A percentile compares a stretch with the other conserved stretches of the same genome.
These are phyloP conservation scores for Perodicticus potto DNA, from an alignment of 2,797 vertebrate genomes.

Conservation along the genomic window DNA sequence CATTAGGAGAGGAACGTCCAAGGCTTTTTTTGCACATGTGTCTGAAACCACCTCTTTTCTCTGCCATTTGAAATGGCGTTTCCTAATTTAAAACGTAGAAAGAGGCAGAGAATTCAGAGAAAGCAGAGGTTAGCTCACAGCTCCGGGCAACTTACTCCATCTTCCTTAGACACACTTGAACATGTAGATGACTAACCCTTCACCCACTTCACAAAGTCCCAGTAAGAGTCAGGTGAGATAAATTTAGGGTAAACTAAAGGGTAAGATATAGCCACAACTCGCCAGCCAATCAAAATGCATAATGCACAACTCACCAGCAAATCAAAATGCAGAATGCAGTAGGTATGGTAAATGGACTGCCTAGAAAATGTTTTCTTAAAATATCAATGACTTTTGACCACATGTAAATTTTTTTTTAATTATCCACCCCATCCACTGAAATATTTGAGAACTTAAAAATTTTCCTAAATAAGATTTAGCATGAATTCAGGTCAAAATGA, in stretches of 20 bases:
- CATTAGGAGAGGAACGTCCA: accelerated
- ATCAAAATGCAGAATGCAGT: accelerated
- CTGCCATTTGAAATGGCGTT: accelerated
- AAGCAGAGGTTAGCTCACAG: not conserved
- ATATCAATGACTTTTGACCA: not conserved
- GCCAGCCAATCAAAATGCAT: too few relatives aligned
- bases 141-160: not conserved
- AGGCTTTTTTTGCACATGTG: too few relatives aligned
- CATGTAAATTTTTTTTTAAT: not conserved
- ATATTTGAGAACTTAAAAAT: not conserved
- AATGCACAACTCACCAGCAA: too few relatives aligned
- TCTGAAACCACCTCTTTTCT: not conserved
- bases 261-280: accelerated
- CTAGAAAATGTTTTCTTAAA: not conserved
- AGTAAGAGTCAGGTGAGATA: accelerated
- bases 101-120: not conserved
- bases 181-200: not conserved
- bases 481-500: not conserved
- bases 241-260: not conserved
- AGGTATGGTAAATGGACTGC: accelerated
- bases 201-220: not conserved
- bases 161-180: not conserved
- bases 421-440: not conserved
- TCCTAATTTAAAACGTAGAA: not conserved
- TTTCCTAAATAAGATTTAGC: not conserved